A percentile compares a stretch with the other conserved stretches of the same genome.
Conservation (phyloP, 2,888 invertebrate species). For the Cataglyphis altisquamis region DNA sequence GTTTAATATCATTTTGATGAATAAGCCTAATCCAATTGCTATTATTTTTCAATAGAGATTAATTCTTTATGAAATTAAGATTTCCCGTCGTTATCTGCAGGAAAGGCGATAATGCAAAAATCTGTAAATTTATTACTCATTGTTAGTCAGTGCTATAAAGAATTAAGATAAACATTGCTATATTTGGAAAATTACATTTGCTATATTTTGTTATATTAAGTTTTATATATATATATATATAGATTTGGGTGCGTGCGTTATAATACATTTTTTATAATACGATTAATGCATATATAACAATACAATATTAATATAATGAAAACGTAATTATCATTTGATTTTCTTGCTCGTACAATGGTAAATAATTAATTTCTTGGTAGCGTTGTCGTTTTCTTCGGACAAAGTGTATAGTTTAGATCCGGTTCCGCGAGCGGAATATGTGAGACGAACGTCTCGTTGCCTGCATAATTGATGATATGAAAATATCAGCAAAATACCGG, state of each 20-base stretch:
- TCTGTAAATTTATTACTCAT: background rate
- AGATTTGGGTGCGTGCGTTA: too few species aligned
- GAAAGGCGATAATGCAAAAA: background rate
- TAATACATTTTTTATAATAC: background rate
- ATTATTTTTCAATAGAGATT: background rate
- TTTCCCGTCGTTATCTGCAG: background rate
- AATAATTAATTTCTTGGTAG: constrained; percentile 35
- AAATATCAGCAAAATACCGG: constrained; percentile 59
- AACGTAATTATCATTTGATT: background rate
- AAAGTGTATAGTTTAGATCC: constrained; percentile 72
- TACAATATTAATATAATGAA: background rate
- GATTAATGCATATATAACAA: background rate
- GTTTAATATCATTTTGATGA: background rate
- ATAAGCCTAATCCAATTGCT: background rate
- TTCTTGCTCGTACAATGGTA: background rate
- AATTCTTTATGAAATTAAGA: background rate
- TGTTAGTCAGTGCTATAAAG: background rate
- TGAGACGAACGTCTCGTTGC: constrained; percentile 54
- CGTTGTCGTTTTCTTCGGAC: constrained; percentile 60
- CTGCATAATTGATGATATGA: constrained; percentile 71
- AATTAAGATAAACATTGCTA: background rate
- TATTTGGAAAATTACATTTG: background rate
- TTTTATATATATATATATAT: background rate
- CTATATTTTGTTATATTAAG: background rate
- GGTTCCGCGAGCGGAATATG: constrained; percentile 72